A percentile compares a stretch with the other conserved stretches of the same genome.
Evolutionary conservation across 2,888 invertebrate species (phyloP).

Genomic region (Leuctra nigra): DNA sequence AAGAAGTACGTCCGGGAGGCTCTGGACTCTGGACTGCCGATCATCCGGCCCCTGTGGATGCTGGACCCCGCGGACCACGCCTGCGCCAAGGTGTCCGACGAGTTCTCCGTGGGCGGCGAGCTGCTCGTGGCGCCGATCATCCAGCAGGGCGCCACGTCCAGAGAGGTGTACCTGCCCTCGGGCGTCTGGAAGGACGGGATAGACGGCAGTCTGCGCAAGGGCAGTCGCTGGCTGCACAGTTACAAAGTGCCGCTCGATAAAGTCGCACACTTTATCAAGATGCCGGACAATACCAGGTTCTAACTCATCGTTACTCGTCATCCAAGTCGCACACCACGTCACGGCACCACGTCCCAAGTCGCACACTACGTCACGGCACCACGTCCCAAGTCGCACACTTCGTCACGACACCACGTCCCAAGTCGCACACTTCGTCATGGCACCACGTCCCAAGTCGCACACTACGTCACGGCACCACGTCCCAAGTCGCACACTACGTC

Average conservation of each 20-base stretch:
- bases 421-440: too few relatives aligned
- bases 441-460: too few relatives aligned
- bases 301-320: too few relatives aligned
- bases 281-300: constrained; percentile 79
- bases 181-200: constrained; percentile 93
- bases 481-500: too few relatives aligned
- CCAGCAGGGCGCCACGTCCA: constrained; percentile 57
- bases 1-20: constrained; percentile 72
- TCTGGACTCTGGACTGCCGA: constrained; percentile 71
- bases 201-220: constrained; percentile 76
- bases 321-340: too few relatives aligned
- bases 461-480: too few relatives aligned
- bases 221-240: constrained; percentile 85
- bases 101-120: constrained; percentile 86
- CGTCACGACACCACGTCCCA: too few relatives aligned
- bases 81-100: constrained; percentile 69
- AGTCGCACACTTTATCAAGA: constrained; percentile 76
- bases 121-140: constrained; percentile 86
- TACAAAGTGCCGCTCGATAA: constrained; percentile 73
- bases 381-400: too few relatives aligned
- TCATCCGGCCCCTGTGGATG: constrained; percentile 89
- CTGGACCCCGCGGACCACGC: constrained; percentile 71
- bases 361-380: too few relatives aligned
- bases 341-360: too few relatives aligned
- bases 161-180: constrained; percentile 81